Conservation (phyloP, 2,888 invertebrate species). For the Trimorus sp. region DNA sequence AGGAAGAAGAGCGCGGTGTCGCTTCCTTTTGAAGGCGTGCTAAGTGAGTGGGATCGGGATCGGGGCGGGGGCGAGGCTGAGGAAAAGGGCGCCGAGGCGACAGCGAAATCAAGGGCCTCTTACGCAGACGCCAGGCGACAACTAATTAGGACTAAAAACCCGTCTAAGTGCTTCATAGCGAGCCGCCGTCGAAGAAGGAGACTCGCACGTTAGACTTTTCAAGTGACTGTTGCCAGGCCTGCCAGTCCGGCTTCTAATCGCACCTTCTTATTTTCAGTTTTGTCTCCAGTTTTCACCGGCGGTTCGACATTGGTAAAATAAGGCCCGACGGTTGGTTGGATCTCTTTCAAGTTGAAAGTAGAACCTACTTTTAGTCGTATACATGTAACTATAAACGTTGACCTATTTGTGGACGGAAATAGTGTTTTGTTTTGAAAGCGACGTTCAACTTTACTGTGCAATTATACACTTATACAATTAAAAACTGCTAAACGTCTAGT, state of each 20-base stretch:
- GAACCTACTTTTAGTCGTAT: no score
- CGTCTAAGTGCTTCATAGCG: conserved; percentile 73
- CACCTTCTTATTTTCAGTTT: conserved; percentile 7
- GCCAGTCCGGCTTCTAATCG: conserved; percentile 24
- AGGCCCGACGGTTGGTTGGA: no score
- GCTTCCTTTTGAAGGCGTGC: conserved; percentile 61
- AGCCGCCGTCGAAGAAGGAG: conserved; percentile 67
- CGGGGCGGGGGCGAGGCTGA: conserved; percentile 45
- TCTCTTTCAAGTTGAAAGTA: no score
- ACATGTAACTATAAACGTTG: no score
- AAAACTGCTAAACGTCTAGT: no score
- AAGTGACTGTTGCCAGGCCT: conserved; percentile 67
- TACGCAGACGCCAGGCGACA: conserved; percentile 78
- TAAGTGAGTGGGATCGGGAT: conserved; percentile 51
- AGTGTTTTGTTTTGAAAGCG: no score
- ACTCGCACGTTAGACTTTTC: conserved; percentile 61
- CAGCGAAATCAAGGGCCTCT: conserved; percentile 71
- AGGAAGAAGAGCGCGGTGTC: conserved; percentile 59
- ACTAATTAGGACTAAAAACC: conserved; percentile 81
- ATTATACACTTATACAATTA: no score
- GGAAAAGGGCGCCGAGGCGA: conserved; percentile 64
- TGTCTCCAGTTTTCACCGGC: background rate
- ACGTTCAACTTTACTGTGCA: no score
- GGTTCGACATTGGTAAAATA: no score
- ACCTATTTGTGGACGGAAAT: no score